Conservation (phyloP, 2,888 invertebrate species). For the Drosophila algonquin region DNA sequence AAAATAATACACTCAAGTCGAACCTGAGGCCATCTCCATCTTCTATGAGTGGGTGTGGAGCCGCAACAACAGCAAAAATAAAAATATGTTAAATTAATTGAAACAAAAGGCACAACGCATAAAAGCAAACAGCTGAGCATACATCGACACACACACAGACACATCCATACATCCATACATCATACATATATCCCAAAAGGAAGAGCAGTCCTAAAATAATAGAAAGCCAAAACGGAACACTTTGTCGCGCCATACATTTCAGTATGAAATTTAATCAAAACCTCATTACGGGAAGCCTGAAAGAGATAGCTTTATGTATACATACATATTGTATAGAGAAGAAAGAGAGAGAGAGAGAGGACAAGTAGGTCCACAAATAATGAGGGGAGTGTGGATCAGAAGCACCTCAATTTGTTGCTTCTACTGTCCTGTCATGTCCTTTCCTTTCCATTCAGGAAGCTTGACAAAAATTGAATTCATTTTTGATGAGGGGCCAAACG, state of each 20-base stretch:
- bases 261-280: constrained; percentile 73
- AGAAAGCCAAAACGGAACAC: constrained; percentile 31
- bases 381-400: constrained; percentile 17
- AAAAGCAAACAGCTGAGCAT: constrained; percentile 26
- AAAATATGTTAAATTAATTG: constrained; percentile 54
- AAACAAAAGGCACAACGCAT: constrained; percentile 24
- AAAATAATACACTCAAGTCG: constrained; percentile 10
- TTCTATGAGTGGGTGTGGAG: constrained; percentile 10
- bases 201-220: constrained; percentile 46
- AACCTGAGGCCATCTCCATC: constrained; percentile 26
- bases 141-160: background rate
- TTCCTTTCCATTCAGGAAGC: constrained; percentile 10
- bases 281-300: constrained; percentile 39
- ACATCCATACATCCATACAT: background rate
- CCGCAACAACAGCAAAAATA: background rate
- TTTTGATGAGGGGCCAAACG: constrained; percentile 29
- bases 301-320: constrained; percentile 1
- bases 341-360: constrained; percentile 19
- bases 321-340: background rate
- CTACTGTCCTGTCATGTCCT: background rate
- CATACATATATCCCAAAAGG: background rate
- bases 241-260: constrained; percentile 45
- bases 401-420: constrained; percentile 34
- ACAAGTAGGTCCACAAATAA: constrained; percentile 13
- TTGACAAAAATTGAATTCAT: constrained; percentile 36